Conservation (phyloP, 2,888 invertebrate genomes). For the Xiphydria camelus region DNA sequence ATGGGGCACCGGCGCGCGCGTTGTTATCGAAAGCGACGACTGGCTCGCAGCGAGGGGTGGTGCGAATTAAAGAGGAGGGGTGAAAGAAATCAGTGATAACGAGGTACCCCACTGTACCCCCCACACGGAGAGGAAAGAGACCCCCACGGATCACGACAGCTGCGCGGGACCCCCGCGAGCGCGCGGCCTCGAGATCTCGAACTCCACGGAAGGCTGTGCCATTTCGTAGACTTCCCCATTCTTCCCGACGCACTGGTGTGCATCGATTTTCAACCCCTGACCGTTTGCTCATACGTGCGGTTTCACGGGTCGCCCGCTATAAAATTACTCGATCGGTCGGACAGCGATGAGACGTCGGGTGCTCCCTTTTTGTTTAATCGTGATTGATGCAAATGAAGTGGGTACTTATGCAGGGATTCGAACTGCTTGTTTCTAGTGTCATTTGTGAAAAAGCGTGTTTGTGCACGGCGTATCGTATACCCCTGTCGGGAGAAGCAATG, state of each 20-base stretch:
- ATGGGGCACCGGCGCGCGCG: slow-evolving; percentile 22
- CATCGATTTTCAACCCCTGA: slow-evolving; percentile 27
- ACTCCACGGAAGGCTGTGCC: slow-evolving; percentile 39
- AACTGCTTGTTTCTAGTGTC: no score
- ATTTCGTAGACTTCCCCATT: slow-evolving; percentile 44
- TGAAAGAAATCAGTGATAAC: slow-evolving; percentile 49
- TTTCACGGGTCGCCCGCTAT: slow-evolving; percentile 16
- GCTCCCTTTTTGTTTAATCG: no score
- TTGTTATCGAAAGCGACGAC: not conserved
- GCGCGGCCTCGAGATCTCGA: slow-evolving; percentile 26
- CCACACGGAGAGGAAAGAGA: slow-evolving; percentile 17
- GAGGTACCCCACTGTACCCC: slow-evolving; percentile 45
- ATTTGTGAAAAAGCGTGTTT: no score
- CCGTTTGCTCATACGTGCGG: slow-evolving; percentile 42
- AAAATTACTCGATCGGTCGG: no score
- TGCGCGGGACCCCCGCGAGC: slow-evolving; percentile 19
- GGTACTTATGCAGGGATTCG: no score
- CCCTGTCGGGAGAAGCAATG: no score
- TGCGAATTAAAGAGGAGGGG: slow-evolving; percentile 25
- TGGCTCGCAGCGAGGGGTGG: not conserved
- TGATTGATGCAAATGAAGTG: no score
- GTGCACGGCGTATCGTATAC: no score
- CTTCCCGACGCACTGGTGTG: slow-evolving; percentile 34
- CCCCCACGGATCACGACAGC: slow-evolving; percentile 6
- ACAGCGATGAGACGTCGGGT: no score